These are phyloP conservation scores for Antheraea pernyi DNA, from an alignment of 1,140 invertebrate genomes.

Conservation along the genomic window DNA sequence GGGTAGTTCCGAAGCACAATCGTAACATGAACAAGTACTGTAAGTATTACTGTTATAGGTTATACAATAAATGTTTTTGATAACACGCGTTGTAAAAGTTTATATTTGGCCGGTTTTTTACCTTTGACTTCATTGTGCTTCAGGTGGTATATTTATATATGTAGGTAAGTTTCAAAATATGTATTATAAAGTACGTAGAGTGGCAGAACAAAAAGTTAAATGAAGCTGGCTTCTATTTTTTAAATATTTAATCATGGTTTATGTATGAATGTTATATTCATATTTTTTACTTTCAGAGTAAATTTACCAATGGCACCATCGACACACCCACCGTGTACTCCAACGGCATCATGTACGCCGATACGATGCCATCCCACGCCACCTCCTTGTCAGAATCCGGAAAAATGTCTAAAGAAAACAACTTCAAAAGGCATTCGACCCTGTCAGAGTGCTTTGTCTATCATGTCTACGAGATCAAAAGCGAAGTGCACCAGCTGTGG, in stretches of 20 bases:
- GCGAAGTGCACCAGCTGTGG: conserved; percentile 47
- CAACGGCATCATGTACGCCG: conserved; percentile 55
- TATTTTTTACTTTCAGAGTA: conserved; percentile 45
- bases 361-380: conserved; percentile 59
- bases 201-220: conserved; percentile 28
- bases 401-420: conserved; percentile 59
- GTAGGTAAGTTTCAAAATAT: conserved; percentile 39
- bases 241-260: background rate
- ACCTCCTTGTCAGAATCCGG: conserved; percentile 57
- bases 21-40: conserved; percentile 59
- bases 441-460: conserved; percentile 63
- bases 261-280: conserved; percentile 13
- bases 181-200: conserved; percentile 17
- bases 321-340: conserved; percentile 61
- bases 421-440: conserved; percentile 51
- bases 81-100: background rate
- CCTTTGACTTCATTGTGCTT: background rate
- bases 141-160: background rate
- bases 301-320: conserved; percentile 52
- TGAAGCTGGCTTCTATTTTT: conserved; percentile 43
- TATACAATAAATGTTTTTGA: background rate
- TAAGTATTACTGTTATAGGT: conserved; percentile 39
- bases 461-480: conserved; percentile 57
- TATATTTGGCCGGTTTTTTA: background rate
- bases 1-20: conserved; percentile 38